Base-by-base conservation (phyloP, 2,113 vertebrate genomes). In the Thunnus thynnus region DNA sequence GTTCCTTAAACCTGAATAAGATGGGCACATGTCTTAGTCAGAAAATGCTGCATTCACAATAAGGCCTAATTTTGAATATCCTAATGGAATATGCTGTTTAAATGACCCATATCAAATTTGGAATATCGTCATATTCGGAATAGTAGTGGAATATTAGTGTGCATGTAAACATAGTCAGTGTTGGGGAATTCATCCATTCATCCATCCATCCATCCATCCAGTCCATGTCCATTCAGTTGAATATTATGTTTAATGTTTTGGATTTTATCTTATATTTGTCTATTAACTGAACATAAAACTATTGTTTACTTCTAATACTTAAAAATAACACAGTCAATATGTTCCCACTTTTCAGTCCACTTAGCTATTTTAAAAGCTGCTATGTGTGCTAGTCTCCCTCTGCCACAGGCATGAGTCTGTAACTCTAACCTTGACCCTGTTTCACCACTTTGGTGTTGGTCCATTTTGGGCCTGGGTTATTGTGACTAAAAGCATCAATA, bases 401-500 rank as follows among this genome's bases (percentile, higher is more conserved):
- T 14, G 58, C 68, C 76, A 55, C 73, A 76, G 66, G 22, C 73
- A 69, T 75, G 68, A 78, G 41, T 73, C 69, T 82, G 62, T 76
- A 76, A 83, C 51, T 81, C 74, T 87, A 78, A 62, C 64, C 62
- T 14, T 5, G 56, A 83, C 60, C 73, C 70, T 44, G 62, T 71
- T 58, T 81, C 66, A 74, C 77, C 73, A 54, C 52, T 62, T 50
- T 67, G 72, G 32, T 72, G 64, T 32, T 17, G 60, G 36, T 84
- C 70, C 77, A 84, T 88, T 66, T 76, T 32, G 25, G 48, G 67
- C 72, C 46, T 12, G 20, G 5, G 60, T 76, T 68, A 84, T 77
- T 81, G 62, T 85, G 58, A 74, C 70, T 54, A 7, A 69, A 80
- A 81, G 62, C 66, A 72, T 77, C 67, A 77, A 60, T 79, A 47